These are phyloP conservation scores for Periophthalmodon schlosseri DNA, from an alignment of 2,113 vertebrate species.

Conservation along the genomic window DNA sequence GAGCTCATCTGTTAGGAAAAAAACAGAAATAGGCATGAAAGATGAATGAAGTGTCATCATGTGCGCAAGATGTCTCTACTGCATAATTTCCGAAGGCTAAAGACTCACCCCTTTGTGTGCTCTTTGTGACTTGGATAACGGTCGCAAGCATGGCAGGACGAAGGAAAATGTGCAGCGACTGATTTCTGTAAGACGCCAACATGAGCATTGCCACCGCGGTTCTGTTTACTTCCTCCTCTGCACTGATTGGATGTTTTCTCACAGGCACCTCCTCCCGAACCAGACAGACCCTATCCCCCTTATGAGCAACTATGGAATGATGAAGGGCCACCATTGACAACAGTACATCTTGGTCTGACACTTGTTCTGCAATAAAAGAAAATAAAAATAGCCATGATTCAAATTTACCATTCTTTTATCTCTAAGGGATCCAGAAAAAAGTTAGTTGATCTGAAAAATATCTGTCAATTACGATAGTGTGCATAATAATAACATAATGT, in stretches of 20 bases:
- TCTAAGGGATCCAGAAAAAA: too few relatives aligned
- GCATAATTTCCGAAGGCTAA: background rate
- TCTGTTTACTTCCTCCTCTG: conserved; percentile 73
- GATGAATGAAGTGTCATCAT: background rate
- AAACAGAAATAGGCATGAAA: background rate
- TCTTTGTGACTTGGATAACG: conserved; percentile 75
- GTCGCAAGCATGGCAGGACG: conserved; percentile 85
- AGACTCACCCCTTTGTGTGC: conserved; percentile 79
- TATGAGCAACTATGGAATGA: conserved; percentile 70
- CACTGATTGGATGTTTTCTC: conserved; percentile 39
- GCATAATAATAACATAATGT: too few relatives aligned
- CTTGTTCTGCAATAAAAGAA: conserved; percentile 68
- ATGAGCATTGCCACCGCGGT: conserved; percentile 78
- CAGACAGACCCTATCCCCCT: conserved; percentile 76
- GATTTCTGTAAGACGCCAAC: conserved; percentile 90
- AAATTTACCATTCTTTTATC: background rate
- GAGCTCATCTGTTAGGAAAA: conserved; percentile 81
- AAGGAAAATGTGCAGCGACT: conserved; percentile 85
- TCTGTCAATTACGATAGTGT: too few relatives aligned
- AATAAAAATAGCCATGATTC: background rate
- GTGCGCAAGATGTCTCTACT: background rate
- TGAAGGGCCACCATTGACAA: conserved; percentile 80
- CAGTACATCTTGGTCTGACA: conserved; percentile 80
- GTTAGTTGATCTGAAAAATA: too few relatives aligned
- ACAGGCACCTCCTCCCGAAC: conserved; percentile 62